Evolutionary conservation across 2,113 vertebrate genomes (phyloP).

Genomic region (Lampris megalopsis): DNA sequence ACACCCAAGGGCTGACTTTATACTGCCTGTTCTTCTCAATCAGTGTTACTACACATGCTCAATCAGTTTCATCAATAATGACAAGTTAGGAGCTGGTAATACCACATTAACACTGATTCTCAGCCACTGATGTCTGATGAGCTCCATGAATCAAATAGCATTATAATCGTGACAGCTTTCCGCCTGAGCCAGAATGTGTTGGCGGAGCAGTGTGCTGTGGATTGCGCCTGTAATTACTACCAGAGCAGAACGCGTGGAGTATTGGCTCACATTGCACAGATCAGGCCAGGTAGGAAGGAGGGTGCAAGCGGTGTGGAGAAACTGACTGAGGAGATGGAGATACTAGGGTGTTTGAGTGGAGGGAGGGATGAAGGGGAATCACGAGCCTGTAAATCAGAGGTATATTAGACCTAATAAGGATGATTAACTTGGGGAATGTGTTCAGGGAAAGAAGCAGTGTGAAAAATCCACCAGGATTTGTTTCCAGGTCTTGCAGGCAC

Average conservation of each 20-base stretch:
- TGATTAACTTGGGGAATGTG: background rate
- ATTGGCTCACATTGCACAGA: constrained; percentile 11
- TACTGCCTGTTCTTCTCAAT: background rate
- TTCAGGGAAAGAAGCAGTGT: background rate
- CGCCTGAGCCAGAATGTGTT: constrained; percentile 16
- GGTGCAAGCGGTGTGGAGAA: background rate
- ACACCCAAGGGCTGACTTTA: background rate
- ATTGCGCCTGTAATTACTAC: constrained; percentile 23
- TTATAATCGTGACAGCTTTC: constrained; percentile 5
- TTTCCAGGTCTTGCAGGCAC: background rate
- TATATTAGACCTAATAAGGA: background rate
- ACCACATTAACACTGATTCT: constrained; percentile 31
- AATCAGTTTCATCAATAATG: constrained; percentile 27
- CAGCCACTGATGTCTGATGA: constrained; percentile 15
- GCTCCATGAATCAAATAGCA: constrained; percentile 35
- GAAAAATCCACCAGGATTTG: background rate
- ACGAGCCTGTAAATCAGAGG: background rate
- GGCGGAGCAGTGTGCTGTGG: constrained; percentile 10
- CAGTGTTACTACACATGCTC: constrained; percentile 9
- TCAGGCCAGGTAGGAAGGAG: constrained; percentile 13
- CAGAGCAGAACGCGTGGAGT: constrained; percentile 22
- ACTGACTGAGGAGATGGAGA: background rate
- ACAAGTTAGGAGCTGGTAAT: constrained; percentile 10
- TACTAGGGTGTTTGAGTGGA: background rate
- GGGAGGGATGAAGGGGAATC: background rate